A percentile compares a stretch with the other conserved stretches of the same genome.
phyloP scores from a whole-genome alignment of 2,113 vertebrate genomes.

The Oncorhynchus gorbuscha region DNA sequence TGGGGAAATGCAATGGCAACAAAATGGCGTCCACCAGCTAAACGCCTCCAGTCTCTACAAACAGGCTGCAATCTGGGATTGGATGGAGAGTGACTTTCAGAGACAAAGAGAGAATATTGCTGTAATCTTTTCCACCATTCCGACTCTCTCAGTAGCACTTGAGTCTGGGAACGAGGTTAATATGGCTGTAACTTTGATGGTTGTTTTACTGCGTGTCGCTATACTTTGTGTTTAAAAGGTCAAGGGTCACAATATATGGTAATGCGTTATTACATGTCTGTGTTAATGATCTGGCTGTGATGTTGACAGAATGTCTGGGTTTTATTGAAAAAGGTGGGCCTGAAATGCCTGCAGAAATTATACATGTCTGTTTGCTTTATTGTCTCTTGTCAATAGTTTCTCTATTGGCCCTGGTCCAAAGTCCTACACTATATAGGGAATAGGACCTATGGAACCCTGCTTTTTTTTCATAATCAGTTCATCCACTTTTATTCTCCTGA shows the following conservation, averaged over 20 bases:
- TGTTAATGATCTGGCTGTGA: not conserved
- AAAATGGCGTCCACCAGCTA: constrained; percentile 12
- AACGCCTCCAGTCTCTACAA: too few relatives aligned
- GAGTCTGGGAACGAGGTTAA: too few relatives aligned
- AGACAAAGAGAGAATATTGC: not conserved
- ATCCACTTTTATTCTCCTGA: not conserved
- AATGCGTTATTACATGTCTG: not conserved
- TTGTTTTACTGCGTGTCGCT: not conserved
- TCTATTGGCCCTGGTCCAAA: not conserved
- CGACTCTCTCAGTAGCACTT: too few relatives aligned
- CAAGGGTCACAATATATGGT: not conserved
- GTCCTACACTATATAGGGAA: too few relatives aligned
- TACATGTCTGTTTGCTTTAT: not conserved
- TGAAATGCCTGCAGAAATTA: not conserved
- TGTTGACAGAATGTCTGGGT: not conserved
- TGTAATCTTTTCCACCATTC: not conserved
- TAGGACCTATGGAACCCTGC: not conserved
- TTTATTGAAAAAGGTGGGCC: constrained; percentile 1
- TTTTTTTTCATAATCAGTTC: constrained; percentile 6
- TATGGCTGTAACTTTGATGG: not conserved
- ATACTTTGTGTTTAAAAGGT: not conserved
- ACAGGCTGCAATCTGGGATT: not conserved
- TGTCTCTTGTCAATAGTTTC: not conserved
- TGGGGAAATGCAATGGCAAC: constrained; percentile 31
- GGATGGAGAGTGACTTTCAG: not conserved